phyloP scores from a whole-genome alignment of 2,888 invertebrate species.

The Nomada goodeniana region DNA sequence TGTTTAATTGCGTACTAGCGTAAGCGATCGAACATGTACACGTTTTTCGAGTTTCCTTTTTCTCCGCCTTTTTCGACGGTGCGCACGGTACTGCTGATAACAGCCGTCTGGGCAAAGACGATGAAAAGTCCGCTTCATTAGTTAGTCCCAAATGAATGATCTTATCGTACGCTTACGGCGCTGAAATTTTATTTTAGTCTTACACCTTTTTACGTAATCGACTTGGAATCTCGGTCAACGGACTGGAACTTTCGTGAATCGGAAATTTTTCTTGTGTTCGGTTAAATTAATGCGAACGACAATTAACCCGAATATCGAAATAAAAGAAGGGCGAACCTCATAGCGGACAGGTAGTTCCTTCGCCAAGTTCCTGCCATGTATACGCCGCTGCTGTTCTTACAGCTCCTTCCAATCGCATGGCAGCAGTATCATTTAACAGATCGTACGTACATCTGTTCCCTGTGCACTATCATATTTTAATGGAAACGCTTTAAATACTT shows the following conservation, averaged over 20 bases:
- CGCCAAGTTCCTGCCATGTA: constrained; percentile 49
- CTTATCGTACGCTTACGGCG: constrained; percentile 36
- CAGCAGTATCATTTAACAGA: constrained; percentile 31
- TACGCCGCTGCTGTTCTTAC: constrained; percentile 45
- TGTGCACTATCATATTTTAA: no score
- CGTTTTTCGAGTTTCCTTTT: background rate
- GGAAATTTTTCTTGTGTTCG: constrained; percentile 58
- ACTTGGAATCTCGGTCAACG: constrained; percentile 56
- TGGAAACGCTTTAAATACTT: no score
- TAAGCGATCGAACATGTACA: background rate
- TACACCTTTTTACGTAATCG: constrained; percentile 54
- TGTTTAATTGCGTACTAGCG: background rate
- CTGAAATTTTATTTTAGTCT: constrained; percentile 42
- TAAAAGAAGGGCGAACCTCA: constrained; percentile 58
- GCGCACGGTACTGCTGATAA: no score
- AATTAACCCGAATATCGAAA: constrained; percentile 67
- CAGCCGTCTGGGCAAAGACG: background rate
- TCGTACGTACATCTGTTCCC: constrained; percentile 39
- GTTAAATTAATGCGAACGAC: constrained; percentile 61
- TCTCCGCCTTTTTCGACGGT: background rate
- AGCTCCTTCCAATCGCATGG: constrained; percentile 25
- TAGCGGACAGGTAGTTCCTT: constrained; percentile 51
- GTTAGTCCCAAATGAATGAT: constrained; percentile 10
- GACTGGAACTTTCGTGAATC: constrained; percentile 41
- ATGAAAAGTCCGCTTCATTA: constrained; percentile 16